Evolutionary conservation across 2,113 vertebrate species (phyloP).

Genomic region (Chaetodon trifascialis): DNA sequence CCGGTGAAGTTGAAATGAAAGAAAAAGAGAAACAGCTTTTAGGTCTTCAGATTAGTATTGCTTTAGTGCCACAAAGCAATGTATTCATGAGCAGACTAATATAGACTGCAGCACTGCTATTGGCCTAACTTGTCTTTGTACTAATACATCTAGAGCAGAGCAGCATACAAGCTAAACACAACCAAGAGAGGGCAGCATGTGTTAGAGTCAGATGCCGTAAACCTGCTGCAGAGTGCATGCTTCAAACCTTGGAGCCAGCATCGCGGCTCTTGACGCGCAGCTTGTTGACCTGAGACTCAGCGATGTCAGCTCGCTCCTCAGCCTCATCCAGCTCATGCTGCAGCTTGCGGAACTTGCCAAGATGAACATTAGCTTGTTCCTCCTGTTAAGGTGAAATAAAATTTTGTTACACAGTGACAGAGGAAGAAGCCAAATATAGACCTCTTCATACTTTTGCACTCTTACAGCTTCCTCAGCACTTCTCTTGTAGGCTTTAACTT

Average conservation of each 20-base stretch:
- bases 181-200: slow-evolving; percentile 49
- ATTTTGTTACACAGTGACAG: not conserved
- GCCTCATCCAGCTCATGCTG: slow-evolving; percentile 83
- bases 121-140: not conserved
- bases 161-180: slow-evolving; percentile 32
- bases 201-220: slow-evolving; percentile 33
- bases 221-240: slow-evolving; percentile 31
- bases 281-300: slow-evolving; percentile 85
- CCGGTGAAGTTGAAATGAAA: slow-evolving; percentile 30
- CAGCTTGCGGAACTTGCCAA: slow-evolving; percentile 79
- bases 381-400: slow-evolving; percentile 78
- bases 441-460: slow-evolving; percentile 18
- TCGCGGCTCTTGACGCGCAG: slow-evolving; percentile 81
- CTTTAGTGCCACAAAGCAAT: slow-evolving; percentile 43
- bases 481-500: slow-evolving; percentile 93
- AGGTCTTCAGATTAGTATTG: slow-evolving; percentile 52
- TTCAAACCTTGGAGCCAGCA: slow-evolving; percentile 77
- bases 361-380: slow-evolving; percentile 81
- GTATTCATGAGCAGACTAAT: not conserved
- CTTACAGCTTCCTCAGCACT: slow-evolving; percentile 82
- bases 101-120: not conserved
- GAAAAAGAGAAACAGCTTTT: slow-evolving; percentile 53
- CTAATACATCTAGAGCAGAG: slow-evolving; percentile 14
- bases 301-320: slow-evolving; percentile 83
- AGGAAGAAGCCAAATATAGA: not conserved